Evolutionary conservation across 2,888 invertebrate genomes (phyloP).

Genomic region (Yponomeuta plumbellus): DNA sequence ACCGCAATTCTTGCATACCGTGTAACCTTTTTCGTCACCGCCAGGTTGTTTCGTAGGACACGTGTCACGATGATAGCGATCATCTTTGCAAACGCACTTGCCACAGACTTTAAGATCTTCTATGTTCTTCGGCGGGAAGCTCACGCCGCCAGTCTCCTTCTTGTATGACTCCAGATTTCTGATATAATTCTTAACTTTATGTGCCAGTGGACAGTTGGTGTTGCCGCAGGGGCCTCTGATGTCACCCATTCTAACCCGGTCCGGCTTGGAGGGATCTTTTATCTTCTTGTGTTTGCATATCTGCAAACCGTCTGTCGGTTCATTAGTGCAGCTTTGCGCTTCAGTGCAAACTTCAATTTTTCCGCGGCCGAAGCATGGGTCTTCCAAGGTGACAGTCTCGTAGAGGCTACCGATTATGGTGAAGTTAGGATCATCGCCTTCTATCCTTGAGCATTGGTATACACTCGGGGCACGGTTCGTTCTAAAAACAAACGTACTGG

Average conservation of each 20-base stretch:
- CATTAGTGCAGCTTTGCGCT: constrained; percentile 50
- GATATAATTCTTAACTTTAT: constrained; percentile 60
- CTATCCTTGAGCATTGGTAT: constrained; percentile 58
- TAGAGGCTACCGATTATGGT: constrained; percentile 62
- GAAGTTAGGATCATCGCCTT: constrained; percentile 63
- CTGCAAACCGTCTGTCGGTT: constrained; percentile 1
- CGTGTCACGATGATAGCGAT: constrained; percentile 54
- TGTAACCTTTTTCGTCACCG: constrained; percentile 45
- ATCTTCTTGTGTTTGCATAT: constrained; percentile 30
- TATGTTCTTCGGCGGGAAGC: constrained; percentile 34
- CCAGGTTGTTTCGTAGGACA: constrained; percentile 45
- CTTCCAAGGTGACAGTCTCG: constrained; percentile 63
- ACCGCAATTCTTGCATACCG: constrained; percentile 7
- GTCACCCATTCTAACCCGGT: constrained; percentile 65
- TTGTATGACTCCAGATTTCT: constrained; percentile 57
- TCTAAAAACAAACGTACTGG: constrained; percentile 60
- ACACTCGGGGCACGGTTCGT: constrained; percentile 64
- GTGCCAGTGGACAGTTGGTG: constrained; percentile 57
- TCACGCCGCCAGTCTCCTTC: constrained; percentile 37
- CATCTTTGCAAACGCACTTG: constrained; percentile 58
- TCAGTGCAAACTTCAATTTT: constrained; percentile 63
- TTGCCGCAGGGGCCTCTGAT: constrained; percentile 68
- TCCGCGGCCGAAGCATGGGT: constrained; percentile 46
- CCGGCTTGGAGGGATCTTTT: constrained; percentile 42
- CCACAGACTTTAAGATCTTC: constrained; percentile 53